Evolutionary conservation across 53 echinoderm and acorn worm species (phyloP).

Genomic region (Actinopyga echinites): DNA sequence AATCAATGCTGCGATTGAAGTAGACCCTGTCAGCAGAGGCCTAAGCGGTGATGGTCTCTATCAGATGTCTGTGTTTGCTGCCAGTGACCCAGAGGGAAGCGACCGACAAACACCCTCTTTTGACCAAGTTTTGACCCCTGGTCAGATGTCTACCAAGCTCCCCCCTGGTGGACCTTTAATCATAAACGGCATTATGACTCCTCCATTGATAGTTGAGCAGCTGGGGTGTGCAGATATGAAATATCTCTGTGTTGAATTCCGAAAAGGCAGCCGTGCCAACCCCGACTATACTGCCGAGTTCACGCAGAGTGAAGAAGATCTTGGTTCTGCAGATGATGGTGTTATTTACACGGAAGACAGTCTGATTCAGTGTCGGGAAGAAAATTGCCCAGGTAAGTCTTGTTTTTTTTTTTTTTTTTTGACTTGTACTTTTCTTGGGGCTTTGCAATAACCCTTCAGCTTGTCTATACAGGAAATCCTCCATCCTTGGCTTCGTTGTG

Average conservation of each 20-base stretch:
- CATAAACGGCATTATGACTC: slow-evolving; percentile 21
- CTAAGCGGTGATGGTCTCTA: slow-evolving; percentile 13
- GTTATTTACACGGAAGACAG: not conserved
- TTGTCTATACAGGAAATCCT: too few relatives aligned
- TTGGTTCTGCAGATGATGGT: slow-evolving; percentile 29
- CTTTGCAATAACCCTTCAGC: too few relatives aligned
- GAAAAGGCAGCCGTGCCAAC: slow-evolving; percentile 2
- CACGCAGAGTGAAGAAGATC: slow-evolving; percentile 15
- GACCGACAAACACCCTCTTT: slow-evolving; percentile 18
- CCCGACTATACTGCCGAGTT: slow-evolving; percentile 39
- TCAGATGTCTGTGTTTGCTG: slow-evolving; percentile 31
- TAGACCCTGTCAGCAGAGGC: slow-evolving; percentile 18
- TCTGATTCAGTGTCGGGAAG: slow-evolving; percentile 28
- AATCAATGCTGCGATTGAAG: slow-evolving; percentile 22
- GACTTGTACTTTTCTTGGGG: too few relatives aligned
- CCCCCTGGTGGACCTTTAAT: slow-evolving; percentile 19
- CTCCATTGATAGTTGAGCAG: slow-evolving; percentile 6
- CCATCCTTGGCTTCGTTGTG: too few relatives aligned
- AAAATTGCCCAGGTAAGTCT: slow-evolving; percentile 31
- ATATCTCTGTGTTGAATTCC: slow-evolving; percentile 40
- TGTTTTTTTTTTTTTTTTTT: too few relatives aligned
- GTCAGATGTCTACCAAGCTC: slow-evolving; percentile 4
- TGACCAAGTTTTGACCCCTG: slow-evolving; percentile 20
- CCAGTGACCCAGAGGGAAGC: not conserved
- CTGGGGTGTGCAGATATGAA: slow-evolving; percentile 28